Conservation (phyloP, 2,888 invertebrate genomes). For the Plagodis pulveraria region DNA sequence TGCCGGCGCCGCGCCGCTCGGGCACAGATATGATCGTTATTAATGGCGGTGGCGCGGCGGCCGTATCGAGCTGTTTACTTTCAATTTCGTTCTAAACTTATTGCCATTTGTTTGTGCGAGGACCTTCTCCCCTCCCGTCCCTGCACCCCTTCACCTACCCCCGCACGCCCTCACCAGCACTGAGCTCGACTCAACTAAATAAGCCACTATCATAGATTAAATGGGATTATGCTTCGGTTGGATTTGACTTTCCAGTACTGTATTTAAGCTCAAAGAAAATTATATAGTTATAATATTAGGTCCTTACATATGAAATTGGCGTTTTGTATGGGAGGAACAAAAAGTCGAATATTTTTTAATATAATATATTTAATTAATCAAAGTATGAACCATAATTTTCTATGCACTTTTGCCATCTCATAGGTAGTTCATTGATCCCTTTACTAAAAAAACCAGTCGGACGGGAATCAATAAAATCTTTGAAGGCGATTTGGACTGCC, state of each 20-base stretch:
- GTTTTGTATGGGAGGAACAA: no score
- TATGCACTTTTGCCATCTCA: no score
- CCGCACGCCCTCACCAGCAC: conserved; percentile 3
- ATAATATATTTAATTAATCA: no score
- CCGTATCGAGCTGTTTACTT: conserved; percentile 57
- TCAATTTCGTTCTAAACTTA: conserved; percentile 62
- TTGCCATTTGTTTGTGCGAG: conserved; percentile 49
- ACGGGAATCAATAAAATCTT: no score
- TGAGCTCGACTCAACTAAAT: conserved; percentile 26
- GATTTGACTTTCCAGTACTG: conserved; percentile 23
- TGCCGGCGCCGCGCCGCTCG: background rate
- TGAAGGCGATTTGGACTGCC: no score
- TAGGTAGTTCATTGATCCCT: no score
- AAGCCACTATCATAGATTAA: conserved; percentile 34
- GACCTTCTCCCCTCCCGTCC: conserved; percentile 8
- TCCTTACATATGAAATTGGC: no score
- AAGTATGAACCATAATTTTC: no score
- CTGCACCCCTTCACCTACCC: background rate
- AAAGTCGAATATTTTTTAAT: no score
- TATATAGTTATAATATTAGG: no score
- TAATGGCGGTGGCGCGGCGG: conserved; percentile 32
- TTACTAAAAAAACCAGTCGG: no score
- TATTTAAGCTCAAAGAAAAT: background rate
- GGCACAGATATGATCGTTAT: conserved; percentile 26
- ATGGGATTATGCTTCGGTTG: conserved; percentile 19